These are phyloP conservation scores for Tringa solitaria DNA, from an alignment of 2,113 vertebrate species.

Conservation along the genomic window DNA sequence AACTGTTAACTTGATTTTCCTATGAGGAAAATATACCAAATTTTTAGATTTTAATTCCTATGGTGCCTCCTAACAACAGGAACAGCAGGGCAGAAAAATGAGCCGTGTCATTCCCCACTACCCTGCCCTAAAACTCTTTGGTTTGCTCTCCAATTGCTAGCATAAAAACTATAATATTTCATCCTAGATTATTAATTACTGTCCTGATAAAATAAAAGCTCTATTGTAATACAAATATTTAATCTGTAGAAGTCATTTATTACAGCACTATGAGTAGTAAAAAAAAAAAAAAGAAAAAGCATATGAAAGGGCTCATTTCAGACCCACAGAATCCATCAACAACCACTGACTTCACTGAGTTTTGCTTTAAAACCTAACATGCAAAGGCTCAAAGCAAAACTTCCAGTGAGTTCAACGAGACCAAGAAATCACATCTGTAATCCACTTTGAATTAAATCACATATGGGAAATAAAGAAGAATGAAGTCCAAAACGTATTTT, in stretches of 20 bases:
- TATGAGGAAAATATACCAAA: neutral
- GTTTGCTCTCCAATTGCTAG: neutral
- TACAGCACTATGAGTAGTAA: neutral
- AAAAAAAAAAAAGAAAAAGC: neutral
- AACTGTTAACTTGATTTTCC: neutral
- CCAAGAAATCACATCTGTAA: neutral
- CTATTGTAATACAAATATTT: neutral
- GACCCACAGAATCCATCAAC: neutral
- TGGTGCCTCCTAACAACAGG: neutral
- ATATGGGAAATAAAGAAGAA: neutral
- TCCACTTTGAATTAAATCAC: neutral
- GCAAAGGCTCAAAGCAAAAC: neutral
- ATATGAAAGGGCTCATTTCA: neutral
- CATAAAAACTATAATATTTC: neutral
- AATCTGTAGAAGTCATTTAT: neutral
- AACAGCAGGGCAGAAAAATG: constrained; percentile 2
- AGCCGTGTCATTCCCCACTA: neutral
- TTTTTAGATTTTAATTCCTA: constrained; percentile 31
- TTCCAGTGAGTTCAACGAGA: neutral
- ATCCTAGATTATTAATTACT: neutral
- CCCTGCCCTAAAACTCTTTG: neutral
- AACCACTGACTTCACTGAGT: neutral
- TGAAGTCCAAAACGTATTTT: neutral
- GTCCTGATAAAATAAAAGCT: neutral
- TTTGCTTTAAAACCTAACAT: neutral